Percentiles rank a stretch among this genome's conserved stretches.
Evolutionary conservation across 2,113 vertebrate species (phyloP).

Genomic region (Eulacestoma nigropectus): DNA sequence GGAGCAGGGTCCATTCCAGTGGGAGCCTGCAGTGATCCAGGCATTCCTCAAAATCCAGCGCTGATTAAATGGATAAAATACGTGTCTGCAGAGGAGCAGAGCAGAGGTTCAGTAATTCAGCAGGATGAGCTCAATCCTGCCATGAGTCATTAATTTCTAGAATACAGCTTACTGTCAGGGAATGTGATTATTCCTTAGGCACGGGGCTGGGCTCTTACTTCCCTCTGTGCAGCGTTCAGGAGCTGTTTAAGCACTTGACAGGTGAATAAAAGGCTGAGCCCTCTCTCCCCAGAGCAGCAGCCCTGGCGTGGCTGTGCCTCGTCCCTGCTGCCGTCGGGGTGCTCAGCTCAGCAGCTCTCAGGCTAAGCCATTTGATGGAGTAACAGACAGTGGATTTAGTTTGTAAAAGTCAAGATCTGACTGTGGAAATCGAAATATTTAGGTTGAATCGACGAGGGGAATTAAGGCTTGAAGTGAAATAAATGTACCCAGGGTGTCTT

Average conservation of each 20-base stretch:
- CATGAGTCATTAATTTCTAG: slow-evolving; percentile 57
- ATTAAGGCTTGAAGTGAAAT: neutral
- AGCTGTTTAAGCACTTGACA: neutral
- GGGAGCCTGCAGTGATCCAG: neutral
- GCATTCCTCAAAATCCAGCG: neutral
- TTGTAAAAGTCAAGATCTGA: neutral
- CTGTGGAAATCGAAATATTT: neutral
- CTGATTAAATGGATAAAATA: neutral
- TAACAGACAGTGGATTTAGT: neutral
- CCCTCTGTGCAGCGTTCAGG: neutral
- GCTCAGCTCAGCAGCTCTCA: neutral
- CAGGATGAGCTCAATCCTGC: slow-evolving; percentile 37
- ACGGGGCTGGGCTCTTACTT: neutral
- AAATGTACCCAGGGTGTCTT: fast-evolving
- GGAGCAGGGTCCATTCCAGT: neutral
- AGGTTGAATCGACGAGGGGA: neutral
- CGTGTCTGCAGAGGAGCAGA: neutral
- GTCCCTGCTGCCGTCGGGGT: neutral
- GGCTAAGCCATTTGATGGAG: neutral
- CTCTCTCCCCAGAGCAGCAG: neutral
- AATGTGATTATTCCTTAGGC: slow-evolving; percentile 17
- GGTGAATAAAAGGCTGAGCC: neutral
- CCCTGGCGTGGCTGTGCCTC: neutral
- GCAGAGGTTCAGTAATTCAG: neutral
- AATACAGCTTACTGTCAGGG: slow-evolving; percentile 11